Evolutionary conservation across 2,797 vertebrate species (phyloP), one percentile per base, ranked within the genome.

Genomic region (Sitta carolinensis): DNA sequence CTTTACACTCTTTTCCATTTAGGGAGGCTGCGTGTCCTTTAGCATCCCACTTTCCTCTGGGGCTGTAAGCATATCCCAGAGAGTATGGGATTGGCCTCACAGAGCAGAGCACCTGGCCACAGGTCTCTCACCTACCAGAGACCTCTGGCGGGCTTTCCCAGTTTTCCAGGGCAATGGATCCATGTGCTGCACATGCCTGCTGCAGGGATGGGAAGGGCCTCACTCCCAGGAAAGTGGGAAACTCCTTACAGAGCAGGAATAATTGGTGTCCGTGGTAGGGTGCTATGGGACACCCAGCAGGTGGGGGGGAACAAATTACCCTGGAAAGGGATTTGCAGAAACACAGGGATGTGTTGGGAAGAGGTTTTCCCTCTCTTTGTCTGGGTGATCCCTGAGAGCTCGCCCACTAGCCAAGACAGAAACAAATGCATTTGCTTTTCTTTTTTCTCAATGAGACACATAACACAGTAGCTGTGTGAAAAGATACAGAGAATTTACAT

Each of bases 401-500:
- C 11, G 3, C 64, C 48, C 30, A n/a, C 29, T 9, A 59, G 13
- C 42, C 43, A 81, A 64, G n/a, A 64, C 54, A 58, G 50, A 62
- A 66, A n/a, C 23, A 23, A 78, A 76, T 42, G n/a, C 9, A 52
- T 84, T 42, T 63, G 22, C 43, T 77, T 54, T 50, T 36, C 43
- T 32, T 36, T 36, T 16, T 47, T 45, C 76, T 38, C 73, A 75
- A 10, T 91, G 82, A 82, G 48, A 77, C 77, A 55, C 21, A 11
- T 10, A 89, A 55, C 38, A 47, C 43, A 26, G 55, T 36, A 42
- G 74, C 73, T 50, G n/a, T 80, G 84, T 63, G 75, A 77, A 80
- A 87, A 23, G 64, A 36, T 13, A 54, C 11, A n/a, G 27, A 63
- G 68, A 45, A 93, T 96, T 94, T 93, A 55, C 94, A 93, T 87